phyloP scores from a whole-genome alignment of 2,888 invertebrate species.

The Athrips mouffetella region DNA sequence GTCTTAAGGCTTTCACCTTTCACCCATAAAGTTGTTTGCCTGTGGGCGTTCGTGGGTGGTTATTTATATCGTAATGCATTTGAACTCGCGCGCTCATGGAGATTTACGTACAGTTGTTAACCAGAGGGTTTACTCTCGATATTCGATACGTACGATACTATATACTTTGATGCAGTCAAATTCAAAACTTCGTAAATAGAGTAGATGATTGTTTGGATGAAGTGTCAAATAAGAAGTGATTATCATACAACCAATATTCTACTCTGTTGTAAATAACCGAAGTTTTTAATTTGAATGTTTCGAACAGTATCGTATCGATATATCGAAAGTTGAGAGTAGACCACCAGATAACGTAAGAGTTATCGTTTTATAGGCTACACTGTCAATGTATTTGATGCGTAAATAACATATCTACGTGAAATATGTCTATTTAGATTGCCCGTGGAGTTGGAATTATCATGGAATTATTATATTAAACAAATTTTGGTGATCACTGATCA shows the following conservation, averaged over 20 bases:
- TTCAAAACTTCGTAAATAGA: too few relatives aligned
- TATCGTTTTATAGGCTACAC: slow-evolving; percentile 3
- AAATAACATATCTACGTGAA: neutral
- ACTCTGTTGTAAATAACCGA: too few relatives aligned
- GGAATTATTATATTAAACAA: neutral
- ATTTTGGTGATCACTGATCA: slow-evolving; percentile 1
- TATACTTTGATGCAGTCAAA: too few relatives aligned
- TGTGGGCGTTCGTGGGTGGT: slow-evolving; percentile 34
- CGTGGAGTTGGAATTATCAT: too few relatives aligned
- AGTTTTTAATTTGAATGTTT: too few relatives aligned
- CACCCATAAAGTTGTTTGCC: slow-evolving; percentile 7
- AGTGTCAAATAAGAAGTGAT: too few relatives aligned
- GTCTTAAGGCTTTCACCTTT: slow-evolving; percentile 20
- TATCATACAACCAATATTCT: too few relatives aligned
- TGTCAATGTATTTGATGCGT: neutral
- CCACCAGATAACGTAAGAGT: slow-evolving; percentile 5
- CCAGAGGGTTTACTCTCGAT: too few relatives aligned
- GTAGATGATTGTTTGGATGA: too few relatives aligned
- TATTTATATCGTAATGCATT: slow-evolving; percentile 37
- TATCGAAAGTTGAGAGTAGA: too few relatives aligned
- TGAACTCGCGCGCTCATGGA: slow-evolving; percentile 26
- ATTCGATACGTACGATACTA: too few relatives aligned
- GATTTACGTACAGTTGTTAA: slow-evolving; percentile 1
- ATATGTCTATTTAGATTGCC: neutral
- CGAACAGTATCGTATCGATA: too few relatives aligned